Evolutionary conservation across 1,140 invertebrate genomes (phyloP), one percentile per base, ranked within the genome.

Genomic region (Drosophila eugracilis): DNA sequence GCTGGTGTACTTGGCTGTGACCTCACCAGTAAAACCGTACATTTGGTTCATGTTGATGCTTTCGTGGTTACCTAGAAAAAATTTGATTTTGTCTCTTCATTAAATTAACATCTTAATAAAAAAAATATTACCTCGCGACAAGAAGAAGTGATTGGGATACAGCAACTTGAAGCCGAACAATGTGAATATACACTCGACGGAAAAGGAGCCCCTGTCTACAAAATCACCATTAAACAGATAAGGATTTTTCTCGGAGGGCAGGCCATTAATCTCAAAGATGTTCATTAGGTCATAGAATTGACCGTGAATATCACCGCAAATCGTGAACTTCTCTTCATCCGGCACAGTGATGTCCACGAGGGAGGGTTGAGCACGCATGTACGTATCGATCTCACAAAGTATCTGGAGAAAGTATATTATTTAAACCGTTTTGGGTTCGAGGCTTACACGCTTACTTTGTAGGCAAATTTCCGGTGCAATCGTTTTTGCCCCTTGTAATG

Each of bases 241-340:
- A 63, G 99, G 98, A 94, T 99, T 99, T 37, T 94, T 95, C 91
- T 97, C 95, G 9, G 97, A 98, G 10, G 99, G 99, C 36, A 98
- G 92, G 9, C 98, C 99, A 93, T 99, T 99, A 36, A 99, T 93
- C 89, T 98, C 94, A 93, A 99, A 99, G 76, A 99, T 99, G 93
- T 99, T 99, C 93, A 99, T 94, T 42, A 99, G 92, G 93, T 99
- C 99, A 92, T 98, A 99, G 93, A 95, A 99, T 92, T 99, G 99
- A 19, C 99, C 99, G 92, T 99, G 99, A 80, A 99, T 98, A 92
- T 99, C 99, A n/a, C 99, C 99, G 93, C 99, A 99, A 49, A 99
- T 96, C 26, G 99, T 99, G 92, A 99, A 99, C 93, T 99, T 99
- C 45, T 95, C 94, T 39, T 96, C 94, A 91, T 97, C 95, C 5